Evolutionary conservation across 2,888 invertebrate species (phyloP), one percentile per base, ranked within the genome.

Genomic region (Metalampra italica): DNA sequence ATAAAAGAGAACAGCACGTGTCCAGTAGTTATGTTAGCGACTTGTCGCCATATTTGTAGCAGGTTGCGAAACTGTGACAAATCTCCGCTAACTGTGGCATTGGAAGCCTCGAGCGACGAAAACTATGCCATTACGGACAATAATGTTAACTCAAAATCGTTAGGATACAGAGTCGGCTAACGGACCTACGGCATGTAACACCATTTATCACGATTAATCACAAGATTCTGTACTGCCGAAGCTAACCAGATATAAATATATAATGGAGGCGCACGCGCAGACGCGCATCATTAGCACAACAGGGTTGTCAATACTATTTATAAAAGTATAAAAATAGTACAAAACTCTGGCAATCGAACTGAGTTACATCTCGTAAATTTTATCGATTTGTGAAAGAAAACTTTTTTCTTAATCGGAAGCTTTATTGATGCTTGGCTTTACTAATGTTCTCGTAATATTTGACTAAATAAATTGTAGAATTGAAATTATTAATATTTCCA

Each of bases 61-160:
- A 44, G 54, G 59, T 82, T 78, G 73, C 78, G 82, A 73, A 82
- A 86, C 70, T 66, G 67, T 67, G 60, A 54, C 73, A 61, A 77
- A 78, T 78, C 60, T 59, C 52, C 50, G 55, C 44, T 51, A 59
- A 62, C 56, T 60, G 59, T 66, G 76, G 68, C 75, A 73, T 73
- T 76, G 77, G 65, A 55, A 60, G 71, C 73, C 68, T 58, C 60
- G 57, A 68, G 70, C 74, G 64, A 53, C 57, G 51, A 65, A 55
- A 71, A 75, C 74, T 66, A 61, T 60, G 59, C 64, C 62, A 68
- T 77, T 70, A 72, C 60, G 29, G 8, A 13, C 45, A 42, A 13
- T 36, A 36, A 36, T 9, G 45, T 45, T 38, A 15, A 39, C 12
- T 32, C 15, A 14, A 46, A 46, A 46, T 40, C 8, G 43, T 34